Percentiles rank a stretch among this genome's conserved stretches.
These are phyloP conservation scores for Drosophila aff. DNA, from an alignment of 1,140 invertebrate genomes.

Conservation along the genomic window DNA sequence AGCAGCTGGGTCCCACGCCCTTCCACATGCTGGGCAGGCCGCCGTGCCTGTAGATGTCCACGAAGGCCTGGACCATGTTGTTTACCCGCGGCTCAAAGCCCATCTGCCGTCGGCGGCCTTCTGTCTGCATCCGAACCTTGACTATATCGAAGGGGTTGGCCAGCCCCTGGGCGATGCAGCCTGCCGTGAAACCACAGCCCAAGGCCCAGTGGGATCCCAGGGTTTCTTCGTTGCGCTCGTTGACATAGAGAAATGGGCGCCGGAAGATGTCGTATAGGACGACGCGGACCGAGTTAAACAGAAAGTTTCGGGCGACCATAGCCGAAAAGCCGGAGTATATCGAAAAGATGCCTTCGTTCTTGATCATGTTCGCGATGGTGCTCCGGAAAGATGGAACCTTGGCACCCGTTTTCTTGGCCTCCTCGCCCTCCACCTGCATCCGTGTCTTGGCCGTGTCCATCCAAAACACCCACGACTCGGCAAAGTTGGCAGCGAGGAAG, in stretches of 20 bases:
- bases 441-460: slow-evolving; percentile 62
- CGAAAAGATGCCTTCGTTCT: slow-evolving; percentile 4
- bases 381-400: slow-evolving; percentile 6
- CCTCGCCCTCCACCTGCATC: slow-evolving; percentile 53
- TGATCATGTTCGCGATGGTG: slow-evolving; percentile 21
- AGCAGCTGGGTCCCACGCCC: slow-evolving; percentile 48
- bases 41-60: slow-evolving; percentile 20
- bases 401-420: slow-evolving; percentile 25
- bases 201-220: slow-evolving; percentile 10
- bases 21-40: slow-evolving; percentile 45
- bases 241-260: slow-evolving; percentile 15
- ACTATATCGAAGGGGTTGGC: slow-evolving; percentile 62
- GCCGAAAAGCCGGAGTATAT: slow-evolving; percentile 56
- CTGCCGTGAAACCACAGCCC: slow-evolving; percentile 32
- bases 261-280: slow-evolving; percentile 60
- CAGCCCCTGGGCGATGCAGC: slow-evolving; percentile 53
- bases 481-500: slow-evolving; percentile 54
- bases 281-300: slow-evolving; percentile 59
- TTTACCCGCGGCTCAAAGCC: slow-evolving; percentile 29
- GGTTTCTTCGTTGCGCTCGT: slow-evolving; percentile 7
- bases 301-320: slow-evolving; percentile 42
- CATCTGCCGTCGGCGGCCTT: slow-evolving; percentile 14
- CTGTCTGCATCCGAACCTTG: slow-evolving; percentile 63
- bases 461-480: slow-evolving; percentile 42
- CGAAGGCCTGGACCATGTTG: slow-evolving; percentile 14